phyloP scores from a whole-genome alignment of 1,140 invertebrate species.

The Pachypeltis micranthus region DNA sequence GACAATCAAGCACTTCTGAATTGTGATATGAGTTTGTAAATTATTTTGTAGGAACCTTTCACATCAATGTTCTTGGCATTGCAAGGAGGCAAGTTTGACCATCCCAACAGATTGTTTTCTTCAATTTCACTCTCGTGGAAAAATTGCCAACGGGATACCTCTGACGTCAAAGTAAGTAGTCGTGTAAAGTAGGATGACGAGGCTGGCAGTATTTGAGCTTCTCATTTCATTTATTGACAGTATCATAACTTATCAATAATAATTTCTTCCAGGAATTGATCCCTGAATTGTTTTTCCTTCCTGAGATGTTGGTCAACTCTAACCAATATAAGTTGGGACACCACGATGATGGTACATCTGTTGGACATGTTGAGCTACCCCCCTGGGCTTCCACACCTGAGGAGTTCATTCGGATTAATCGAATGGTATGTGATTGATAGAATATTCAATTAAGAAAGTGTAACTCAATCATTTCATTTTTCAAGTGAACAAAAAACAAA shows the following conservation, averaged over 20 bases:
- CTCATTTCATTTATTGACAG: conserved; percentile 4
- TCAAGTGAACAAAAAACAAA: too few species aligned
- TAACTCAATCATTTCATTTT: too few species aligned
- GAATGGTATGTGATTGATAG: conserved; percentile 58
- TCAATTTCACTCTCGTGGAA: conserved; percentile 92
- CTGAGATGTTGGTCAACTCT: conserved; percentile 95
- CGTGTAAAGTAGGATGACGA: not conserved
- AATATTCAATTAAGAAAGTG: too few species aligned
- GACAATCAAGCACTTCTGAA: too few species aligned
- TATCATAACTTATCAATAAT: conserved; percentile 21
- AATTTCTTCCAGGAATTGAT: conserved; percentile 69
- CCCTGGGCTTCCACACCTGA: conserved; percentile 94
- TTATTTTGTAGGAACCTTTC: conserved; percentile 75
- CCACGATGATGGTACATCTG: conserved; percentile 70
- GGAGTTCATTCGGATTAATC: conserved; percentile 93
- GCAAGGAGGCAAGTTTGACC: conserved; percentile 98
- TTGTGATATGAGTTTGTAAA: too few species aligned
- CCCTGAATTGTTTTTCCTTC: conserved; percentile 96
- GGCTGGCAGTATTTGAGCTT: not conserved
- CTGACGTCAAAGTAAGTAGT: conserved; percentile 81
- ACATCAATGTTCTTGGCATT: conserved; percentile 95
- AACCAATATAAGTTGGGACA: conserved; percentile 79
- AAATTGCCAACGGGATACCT: conserved; percentile 95
- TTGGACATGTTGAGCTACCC: conserved; percentile 82
- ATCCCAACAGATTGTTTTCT: conserved; percentile 91